phyloP scores from a whole-genome alignment of 2,113 vertebrate genomes.

The Zosterops japonicus region DNA sequence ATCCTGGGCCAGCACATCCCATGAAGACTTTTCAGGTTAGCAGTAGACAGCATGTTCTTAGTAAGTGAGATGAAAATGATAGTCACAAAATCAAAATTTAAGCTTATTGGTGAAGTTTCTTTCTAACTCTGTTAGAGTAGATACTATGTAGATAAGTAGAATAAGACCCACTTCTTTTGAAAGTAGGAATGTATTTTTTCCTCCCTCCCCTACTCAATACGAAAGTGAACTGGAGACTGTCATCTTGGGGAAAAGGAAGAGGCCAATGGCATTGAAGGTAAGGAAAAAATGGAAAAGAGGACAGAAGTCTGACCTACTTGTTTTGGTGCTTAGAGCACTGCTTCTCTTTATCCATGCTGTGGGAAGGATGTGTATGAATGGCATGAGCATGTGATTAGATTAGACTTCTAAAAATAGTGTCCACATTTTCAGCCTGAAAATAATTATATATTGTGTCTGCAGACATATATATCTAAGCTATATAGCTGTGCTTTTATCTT shows the following conservation, averaged over 20 bases:
- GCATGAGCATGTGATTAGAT: slow-evolving; percentile 1
- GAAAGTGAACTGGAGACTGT: not conserved
- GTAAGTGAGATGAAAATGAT: not conserved
- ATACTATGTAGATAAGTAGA: not conserved
- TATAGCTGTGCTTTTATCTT: not conserved
- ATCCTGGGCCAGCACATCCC: not conserved
- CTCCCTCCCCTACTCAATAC: not conserved
- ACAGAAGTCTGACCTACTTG: not conserved
- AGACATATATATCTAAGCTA: not conserved
- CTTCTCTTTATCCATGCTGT: not conserved
- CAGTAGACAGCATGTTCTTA: not conserved
- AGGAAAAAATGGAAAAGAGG: not conserved
- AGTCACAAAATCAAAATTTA: not conserved
- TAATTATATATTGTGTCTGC: not conserved
- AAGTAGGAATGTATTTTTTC: not conserved
- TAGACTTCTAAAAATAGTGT: slow-evolving; percentile 19
- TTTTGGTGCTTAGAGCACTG: not conserved
- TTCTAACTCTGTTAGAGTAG: not conserved
- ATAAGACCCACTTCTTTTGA: not conserved
- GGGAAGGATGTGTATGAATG: not conserved
- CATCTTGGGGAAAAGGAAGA: not conserved
- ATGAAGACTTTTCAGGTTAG: not conserved
- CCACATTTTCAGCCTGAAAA: not conserved
- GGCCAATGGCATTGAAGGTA: not conserved
- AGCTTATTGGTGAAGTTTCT: not conserved